phyloP scores from a whole-genome alignment of 2,113 vertebrate species.

The Globicephala melas region DNA sequence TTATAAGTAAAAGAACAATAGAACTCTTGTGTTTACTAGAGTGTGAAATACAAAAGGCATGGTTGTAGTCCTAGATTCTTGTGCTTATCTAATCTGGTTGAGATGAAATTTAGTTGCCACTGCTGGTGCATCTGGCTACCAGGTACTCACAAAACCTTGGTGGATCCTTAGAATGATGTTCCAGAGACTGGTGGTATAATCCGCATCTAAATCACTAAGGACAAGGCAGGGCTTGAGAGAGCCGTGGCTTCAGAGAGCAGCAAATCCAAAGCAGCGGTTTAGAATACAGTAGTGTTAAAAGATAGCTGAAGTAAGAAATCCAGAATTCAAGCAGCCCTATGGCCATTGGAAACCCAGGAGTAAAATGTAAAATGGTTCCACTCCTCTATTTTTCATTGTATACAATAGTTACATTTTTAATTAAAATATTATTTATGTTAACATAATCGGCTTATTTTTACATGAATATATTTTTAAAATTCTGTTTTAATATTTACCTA shows the following conservation, averaged over 20 bases:
- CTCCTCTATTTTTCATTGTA: neutral
- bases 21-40: neutral
- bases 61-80: neutral
- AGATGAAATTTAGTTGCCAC: neutral
- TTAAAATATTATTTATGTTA: neutral
- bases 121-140: neutral
- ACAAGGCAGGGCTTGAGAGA: neutral
- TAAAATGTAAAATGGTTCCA: neutral
- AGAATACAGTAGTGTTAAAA: neutral
- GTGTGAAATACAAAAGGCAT: neutral
- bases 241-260: neutral
- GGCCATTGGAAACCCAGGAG: neutral
- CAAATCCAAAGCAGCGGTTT: neutral
- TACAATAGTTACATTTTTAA: neutral
- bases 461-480: neutral
- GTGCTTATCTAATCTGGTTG: neutral
- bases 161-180: neutral
- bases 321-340: neutral
- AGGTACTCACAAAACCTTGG: neutral
- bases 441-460: neutral
- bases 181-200: neutral
- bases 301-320: neutral
- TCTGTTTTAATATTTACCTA: neutral
- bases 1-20: neutral
- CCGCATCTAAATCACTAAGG: too few relatives aligned